Evolutionary conservation across 2,113 vertebrate genomes (phyloP), one percentile per base, ranked within the genome.

Genomic region (Willisornis vidua): DNA sequence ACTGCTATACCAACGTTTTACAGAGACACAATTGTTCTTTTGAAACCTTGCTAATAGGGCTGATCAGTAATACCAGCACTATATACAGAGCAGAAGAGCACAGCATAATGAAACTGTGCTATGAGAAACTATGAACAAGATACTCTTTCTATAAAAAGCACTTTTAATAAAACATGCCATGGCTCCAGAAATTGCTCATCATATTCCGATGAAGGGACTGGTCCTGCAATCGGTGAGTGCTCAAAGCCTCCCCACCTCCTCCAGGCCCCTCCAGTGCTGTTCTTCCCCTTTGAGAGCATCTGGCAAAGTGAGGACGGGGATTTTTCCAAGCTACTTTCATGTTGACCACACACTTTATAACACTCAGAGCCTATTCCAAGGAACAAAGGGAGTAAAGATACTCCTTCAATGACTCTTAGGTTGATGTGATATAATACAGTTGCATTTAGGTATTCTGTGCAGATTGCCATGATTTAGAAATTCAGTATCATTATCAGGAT

Each of bases 1-100:
- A 93, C 91, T 82, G 89, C 88, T 73, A 26, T 31, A 65, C 82
- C 66, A 77, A 96, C 74, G 54, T 74, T 96, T 94, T 86, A 95
- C 94, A 95, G 58, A 97, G 86, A 61, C 37, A 66, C 81, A 45
- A 91, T 90, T 94, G 89, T 96, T 96, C 95, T 97, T 94, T 86
- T 81, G 59, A 94, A 91, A 70, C 74, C 87, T 86, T 68, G 48
- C 57, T 96, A 82, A 80, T 67, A 95, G 74, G 85, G 79, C 70
- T 68, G 80, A 94, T 93, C 84, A 83, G 87, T 91, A 96, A 93
- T 62, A 84, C 89, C 80, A 96, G 57, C 94, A 91, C 93, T 83
- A 82, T 45, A 75, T 39, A 81, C 90, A 90, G 94, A 95, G 76
- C 68, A 75, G 66, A 67, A 73, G 70, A 79, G 59, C 71, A 74